These are phyloP conservation scores for Taenioides sp. DNA, from an alignment of 2,797 vertebrate species.

Conservation along the genomic window DNA sequence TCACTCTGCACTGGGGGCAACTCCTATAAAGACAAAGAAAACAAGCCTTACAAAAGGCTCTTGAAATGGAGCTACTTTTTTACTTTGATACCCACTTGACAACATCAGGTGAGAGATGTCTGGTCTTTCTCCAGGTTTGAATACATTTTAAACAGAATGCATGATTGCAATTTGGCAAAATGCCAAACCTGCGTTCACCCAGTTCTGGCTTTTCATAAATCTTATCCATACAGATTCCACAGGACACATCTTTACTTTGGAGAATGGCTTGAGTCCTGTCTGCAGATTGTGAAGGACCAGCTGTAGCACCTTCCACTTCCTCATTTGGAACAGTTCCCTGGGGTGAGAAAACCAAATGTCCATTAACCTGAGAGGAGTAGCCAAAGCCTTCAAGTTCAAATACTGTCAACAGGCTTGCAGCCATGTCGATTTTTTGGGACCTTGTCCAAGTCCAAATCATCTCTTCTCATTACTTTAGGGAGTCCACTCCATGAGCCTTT, in stretches of 20 bases:
- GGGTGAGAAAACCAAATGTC: constrained; percentile 10
- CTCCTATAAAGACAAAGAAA: constrained; percentile 61
- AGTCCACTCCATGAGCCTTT: no score
- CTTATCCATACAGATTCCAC: constrained; percentile 93
- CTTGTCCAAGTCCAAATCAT: no score
- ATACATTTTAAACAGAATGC: constrained; percentile 87
- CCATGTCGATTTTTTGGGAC: background rate
- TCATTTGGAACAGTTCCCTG: constrained; percentile 40
- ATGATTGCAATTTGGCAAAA: constrained; percentile 89
- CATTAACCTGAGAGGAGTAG: background rate
- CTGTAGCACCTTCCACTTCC: constrained; percentile 26
- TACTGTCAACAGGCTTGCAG: background rate
- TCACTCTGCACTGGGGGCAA: constrained; percentile 88
- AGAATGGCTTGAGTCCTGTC: constrained; percentile 47
- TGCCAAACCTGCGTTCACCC: constrained; percentile 80
- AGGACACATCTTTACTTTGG: constrained; percentile 79
- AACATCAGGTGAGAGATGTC: constrained; percentile 75
- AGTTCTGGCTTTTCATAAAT: constrained; percentile 82
- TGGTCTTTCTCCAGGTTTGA: constrained; percentile 84
- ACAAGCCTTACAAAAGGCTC: background rate
- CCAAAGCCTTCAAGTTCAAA: background rate
- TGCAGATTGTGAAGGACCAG: constrained; percentile 14
- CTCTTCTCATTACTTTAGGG: no score
- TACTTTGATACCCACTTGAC: constrained; percentile 77
- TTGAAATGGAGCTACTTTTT: background rate